Evolutionary conservation across 2,888 invertebrate species (phyloP).

Genomic region (Scrobipalpa atriplicella): DNA sequence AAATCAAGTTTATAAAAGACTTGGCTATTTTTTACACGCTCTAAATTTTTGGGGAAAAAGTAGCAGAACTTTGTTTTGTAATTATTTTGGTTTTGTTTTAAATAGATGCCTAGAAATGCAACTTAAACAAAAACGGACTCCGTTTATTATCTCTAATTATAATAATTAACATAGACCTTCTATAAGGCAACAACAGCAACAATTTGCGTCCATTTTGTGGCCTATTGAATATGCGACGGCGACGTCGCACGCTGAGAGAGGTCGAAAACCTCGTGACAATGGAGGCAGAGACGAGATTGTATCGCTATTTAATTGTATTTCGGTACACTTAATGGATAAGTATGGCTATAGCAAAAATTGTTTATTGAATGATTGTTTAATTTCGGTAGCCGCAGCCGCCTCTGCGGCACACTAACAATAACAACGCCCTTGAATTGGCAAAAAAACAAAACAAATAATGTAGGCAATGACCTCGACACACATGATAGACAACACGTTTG

Average conservation of each 20-base stretch:
- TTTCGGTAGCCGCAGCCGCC: neutral
- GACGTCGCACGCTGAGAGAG: constrained; percentile 56
- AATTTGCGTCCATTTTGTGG: constrained; percentile 41
- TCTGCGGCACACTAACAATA: neutral
- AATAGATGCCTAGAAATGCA: too few relatives aligned
- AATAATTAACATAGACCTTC: constrained; percentile 31
- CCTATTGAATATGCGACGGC: constrained; percentile 64
- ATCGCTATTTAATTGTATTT: constrained; percentile 54
- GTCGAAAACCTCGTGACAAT: constrained; percentile 69
- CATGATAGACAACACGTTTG: constrained; percentile 65
- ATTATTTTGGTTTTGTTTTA: too few relatives aligned
- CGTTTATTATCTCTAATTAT: neutral
- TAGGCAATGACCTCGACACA: constrained; percentile 78
- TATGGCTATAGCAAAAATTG: neutral
- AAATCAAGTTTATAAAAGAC: too few relatives aligned
- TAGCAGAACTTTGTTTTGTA: too few relatives aligned
- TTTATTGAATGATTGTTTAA: neutral
- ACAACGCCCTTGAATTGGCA: constrained; percentile 73
- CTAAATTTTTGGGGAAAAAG: too few relatives aligned
- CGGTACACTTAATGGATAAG: too few relatives aligned
- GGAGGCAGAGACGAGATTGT: constrained; percentile 49
- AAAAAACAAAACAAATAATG: constrained; percentile 75
- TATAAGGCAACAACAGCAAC: constrained; percentile 44
- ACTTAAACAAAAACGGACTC: neutral
- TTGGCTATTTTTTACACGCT: too few relatives aligned